phyloP scores from a whole-genome alignment of 1,140 invertebrate genomes.

The Scylla paramamosain region DNA sequence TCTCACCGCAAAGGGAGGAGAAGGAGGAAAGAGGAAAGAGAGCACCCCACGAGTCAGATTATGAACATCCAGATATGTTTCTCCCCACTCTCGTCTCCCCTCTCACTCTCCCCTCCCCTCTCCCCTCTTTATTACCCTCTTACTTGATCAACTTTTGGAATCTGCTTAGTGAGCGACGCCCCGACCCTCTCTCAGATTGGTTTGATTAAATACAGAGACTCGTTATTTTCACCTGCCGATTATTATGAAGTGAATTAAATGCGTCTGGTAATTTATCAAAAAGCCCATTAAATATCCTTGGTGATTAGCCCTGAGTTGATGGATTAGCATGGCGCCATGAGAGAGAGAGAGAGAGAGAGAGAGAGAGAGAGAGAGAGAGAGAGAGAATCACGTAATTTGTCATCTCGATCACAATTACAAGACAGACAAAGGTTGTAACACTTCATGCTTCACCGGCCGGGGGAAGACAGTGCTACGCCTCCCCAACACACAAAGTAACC shows the following conservation, averaged over 20 bases:
- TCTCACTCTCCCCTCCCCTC: background rate
- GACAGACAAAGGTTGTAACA: background rate
- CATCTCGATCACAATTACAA: background rate
- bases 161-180: background rate
- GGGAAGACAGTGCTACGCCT: background rate
- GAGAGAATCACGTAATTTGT: background rate
- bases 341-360: conserved; percentile 6
- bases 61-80: conserved; percentile 2
- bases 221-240: background rate
- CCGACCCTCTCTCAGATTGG: background rate
- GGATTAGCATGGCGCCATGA: background rate
- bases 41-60: background rate
- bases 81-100: background rate
- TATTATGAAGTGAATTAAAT: background rate
- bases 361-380: background rate
- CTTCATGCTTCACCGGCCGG: background rate
- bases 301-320: background rate
- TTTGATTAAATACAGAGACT: background rate
- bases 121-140: background rate
- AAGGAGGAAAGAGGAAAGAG: background rate
- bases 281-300: background rate
- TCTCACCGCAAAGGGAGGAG: background rate
- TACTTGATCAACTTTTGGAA: background rate
- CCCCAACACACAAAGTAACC: too few species aligned
- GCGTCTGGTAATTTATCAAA: background rate